Evolutionary conservation across 2,113 vertebrate species (phyloP), one percentile per base, ranked within the genome.

Genomic region (Paraplagusia blochii): DNA sequence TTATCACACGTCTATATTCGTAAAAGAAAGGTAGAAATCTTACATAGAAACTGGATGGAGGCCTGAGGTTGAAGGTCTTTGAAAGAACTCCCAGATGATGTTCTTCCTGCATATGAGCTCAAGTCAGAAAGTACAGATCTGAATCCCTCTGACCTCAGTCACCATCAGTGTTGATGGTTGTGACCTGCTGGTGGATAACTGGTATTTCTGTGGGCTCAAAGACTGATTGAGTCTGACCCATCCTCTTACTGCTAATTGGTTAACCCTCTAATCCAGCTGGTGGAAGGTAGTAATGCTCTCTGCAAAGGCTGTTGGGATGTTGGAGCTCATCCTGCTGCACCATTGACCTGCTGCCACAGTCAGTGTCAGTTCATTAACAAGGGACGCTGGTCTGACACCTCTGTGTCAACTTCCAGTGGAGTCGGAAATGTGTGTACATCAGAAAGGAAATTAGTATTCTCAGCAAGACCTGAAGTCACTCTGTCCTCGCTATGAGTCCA

Each of bases 221-320:
- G 13, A 11, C 71, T 74, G 72, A 82, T 74, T 80, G 56, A 58
- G 44, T 60, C 61, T 64, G 77, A 74, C 67, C 79, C 77, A 62
- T 80, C 75, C 72, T 78, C 67, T 77, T 72, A 80, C 51, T 55
- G 70, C 70, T 84, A 88, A 88, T 86, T 87, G 77, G 61, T 81
- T 86, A 79, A 81, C 68, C 72, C 63, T 68, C 12, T 80, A 85
- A 84, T 85, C 82, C 84, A 66, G 66, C 68, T 70, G 44, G 55
- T 40, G 63, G 78, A 70, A 77, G 78, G 77, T 65, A 55, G 1
- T 57, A 68, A 75, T 63, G 47, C 78, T 62, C 66, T 63, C 54
- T n/a, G n/a, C 18, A 49, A 65, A 80, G 58, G 66, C 69, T 56
- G 56, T 63, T 56, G 47, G 61, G 34, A 61, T 53, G 36, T 58